Evolutionary conservation across 2,113 vertebrate genomes (phyloP), one percentile per base, ranked within the genome.

Genomic region (Salvelinus alpinus): DNA sequence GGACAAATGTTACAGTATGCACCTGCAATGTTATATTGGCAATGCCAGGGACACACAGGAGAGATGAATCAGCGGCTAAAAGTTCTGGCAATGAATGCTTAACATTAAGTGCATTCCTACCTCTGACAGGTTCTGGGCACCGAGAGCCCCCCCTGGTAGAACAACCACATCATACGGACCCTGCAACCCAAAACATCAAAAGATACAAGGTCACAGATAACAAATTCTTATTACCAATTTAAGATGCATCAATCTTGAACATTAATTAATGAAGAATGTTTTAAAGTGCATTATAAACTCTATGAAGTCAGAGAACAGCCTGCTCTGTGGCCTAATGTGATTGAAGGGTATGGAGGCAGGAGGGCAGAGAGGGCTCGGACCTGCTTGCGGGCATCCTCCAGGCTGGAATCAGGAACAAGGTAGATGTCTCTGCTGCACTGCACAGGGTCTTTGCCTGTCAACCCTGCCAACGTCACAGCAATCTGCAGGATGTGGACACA

Each of bases 81-180:
- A 12, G 38, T 44, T 44, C 38, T 44, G 38, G 9, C 38, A 44
- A 44, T 44, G 38, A 44, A 44, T 44, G 38, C 38, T 9, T 11
- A 48, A 71, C 51, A 16, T 71, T 22, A 5, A 8, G 8, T 57
- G 8, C 25, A 25, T 57, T 44, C 74, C 87, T 94, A 99, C 98
- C 96, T 99, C 96, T 9, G 94, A 95, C 81, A 99, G 88, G 86
- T 97, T 95, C 79, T 98, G 95, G n/a, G 97, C 97, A 14, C 97
- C 98, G 74, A 96, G 92, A 74, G 95, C 95, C 11, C 98, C 98
- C 72, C 98, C 98, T 22, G 98, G 98, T 25, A 99, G 91, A 66
- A 99, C 92, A 51, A 99, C 94, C 0, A 97, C 97, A 72, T 99
- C 97, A 0, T 96, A 99, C 0, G 98, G 97, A 1, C 96, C 96